Percentiles rank a stretch among this genome's conserved stretches.
These are phyloP conservation scores for Agrilus mali DNA, from an alignment of 2,888 invertebrate species.

Conservation along the genomic window DNA sequence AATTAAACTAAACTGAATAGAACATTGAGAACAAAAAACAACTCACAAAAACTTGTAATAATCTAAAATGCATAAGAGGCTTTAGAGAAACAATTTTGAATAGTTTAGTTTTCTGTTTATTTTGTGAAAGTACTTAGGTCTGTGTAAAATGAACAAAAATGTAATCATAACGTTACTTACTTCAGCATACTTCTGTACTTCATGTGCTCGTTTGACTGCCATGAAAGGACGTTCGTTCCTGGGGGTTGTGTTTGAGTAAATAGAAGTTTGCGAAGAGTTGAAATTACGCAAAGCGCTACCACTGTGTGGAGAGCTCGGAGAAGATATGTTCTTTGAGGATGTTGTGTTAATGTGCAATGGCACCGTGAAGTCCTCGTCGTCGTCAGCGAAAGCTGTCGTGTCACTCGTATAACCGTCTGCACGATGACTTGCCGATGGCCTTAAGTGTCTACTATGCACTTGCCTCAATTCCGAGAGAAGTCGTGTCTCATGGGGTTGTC, in stretches of 20 bases:
- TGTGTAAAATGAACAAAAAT: neutral
- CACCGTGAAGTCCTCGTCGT: constrained; percentile 58
- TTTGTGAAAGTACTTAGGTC: neutral
- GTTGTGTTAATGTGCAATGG: constrained; percentile 56
- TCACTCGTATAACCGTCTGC: constrained; percentile 70
- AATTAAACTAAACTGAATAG: no score
- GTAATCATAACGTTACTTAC: constrained; percentile 15
- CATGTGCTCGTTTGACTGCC: constrained; percentile 45
- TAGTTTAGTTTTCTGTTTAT: no score
- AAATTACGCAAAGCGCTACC: constrained; percentile 9
- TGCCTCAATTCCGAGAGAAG: constrained; percentile 45
- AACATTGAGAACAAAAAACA: no score
- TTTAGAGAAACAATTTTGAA: no score
- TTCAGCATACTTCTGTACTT: constrained; percentile 28
- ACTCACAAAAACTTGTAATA: no score
- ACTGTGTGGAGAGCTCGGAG: constrained; percentile 17
- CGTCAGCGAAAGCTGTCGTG: constrained; percentile 65
- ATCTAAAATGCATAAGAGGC: no score
- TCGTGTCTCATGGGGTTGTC: constrained; percentile 54
- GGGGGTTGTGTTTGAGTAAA: constrained; percentile 27
- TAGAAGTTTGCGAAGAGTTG: constrained; percentile 18
- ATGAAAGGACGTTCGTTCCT: constrained; percentile 48
- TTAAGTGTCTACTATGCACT: constrained; percentile 34
- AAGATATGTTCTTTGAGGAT: constrained; percentile 19
- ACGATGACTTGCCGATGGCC: constrained; percentile 37